phyloP scores from a whole-genome alignment of 1,140 invertebrate genomes.

The Bombus breviceps region DNA sequence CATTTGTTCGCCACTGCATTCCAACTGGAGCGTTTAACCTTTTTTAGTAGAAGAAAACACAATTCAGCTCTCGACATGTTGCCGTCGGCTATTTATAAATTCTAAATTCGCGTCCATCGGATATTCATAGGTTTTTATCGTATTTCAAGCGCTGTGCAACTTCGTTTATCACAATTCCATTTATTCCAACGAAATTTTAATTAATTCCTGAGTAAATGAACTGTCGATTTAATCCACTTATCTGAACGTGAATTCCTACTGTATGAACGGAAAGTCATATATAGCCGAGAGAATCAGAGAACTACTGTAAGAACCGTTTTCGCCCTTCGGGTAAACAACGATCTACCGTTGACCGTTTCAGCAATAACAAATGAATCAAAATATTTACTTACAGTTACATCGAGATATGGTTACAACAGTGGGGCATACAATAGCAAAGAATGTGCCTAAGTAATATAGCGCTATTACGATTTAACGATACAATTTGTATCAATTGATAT shows the following conservation, averaged over 20 bases:
- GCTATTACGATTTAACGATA: too few relatives aligned
- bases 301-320: not conserved
- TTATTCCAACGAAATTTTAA: not conserved
- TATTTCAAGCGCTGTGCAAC: not conserved
- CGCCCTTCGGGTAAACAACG: too few relatives aligned
- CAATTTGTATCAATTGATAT: too few relatives aligned
- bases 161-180: too few relatives aligned
- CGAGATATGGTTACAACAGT: too few relatives aligned
- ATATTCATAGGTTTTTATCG: not conserved
- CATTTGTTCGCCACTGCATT: constrained; percentile 10
- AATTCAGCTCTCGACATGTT: not conserved
- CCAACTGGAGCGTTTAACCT: constrained; percentile 8
- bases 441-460: too few relatives aligned
- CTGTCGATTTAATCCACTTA: not conserved
- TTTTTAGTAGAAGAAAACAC: not conserved
- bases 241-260: too few relatives aligned
- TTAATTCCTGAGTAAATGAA: not conserved
- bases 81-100: not conserved
- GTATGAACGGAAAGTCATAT: not conserved
- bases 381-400: too few relatives aligned
- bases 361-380: too few relatives aligned
- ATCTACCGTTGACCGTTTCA: too few relatives aligned
- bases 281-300: too few relatives aligned
- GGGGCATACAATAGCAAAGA: too few relatives aligned
- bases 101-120: not conserved